phyloP scores from a whole-genome alignment of 2,797 vertebrate species.

The Darevskia nairensis region DNA sequence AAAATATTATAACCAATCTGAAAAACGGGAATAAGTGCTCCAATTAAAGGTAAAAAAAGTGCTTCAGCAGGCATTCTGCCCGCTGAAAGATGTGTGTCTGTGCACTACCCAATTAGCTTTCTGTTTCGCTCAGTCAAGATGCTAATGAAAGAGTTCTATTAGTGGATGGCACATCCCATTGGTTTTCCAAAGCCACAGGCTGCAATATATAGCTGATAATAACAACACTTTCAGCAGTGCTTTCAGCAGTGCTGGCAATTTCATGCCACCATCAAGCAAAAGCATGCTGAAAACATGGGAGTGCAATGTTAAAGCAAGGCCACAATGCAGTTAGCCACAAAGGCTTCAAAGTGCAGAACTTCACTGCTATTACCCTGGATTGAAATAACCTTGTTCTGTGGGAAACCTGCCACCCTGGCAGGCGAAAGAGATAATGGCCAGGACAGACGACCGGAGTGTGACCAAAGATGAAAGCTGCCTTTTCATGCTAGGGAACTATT shows the following conservation, averaged over 20 bases:
- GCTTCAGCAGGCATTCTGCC: background rate
- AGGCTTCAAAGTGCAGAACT: constrained; percentile 19
- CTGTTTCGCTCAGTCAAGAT: rapidly evolving
- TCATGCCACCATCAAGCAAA: background rate
- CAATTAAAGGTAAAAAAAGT: background rate
- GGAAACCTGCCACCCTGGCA: background rate
- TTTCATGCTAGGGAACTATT: constrained; percentile 5
- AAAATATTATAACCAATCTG: background rate
- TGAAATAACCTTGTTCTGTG: constrained; percentile 26
- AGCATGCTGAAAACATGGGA: constrained; percentile 1
- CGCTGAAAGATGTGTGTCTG: background rate
- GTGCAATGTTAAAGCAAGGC: background rate
- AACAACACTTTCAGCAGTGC: background rate
- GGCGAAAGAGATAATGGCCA: background rate
- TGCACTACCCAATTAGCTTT: background rate
- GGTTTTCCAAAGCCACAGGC: background rate
- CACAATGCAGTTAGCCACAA: background rate
- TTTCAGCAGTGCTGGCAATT: background rate
- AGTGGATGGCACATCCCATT: background rate
- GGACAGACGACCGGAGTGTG: background rate
- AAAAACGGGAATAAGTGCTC: background rate
- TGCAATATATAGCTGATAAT: constrained; percentile 26
- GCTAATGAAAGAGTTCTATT: background rate
- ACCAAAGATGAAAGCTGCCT: constrained; percentile 16
- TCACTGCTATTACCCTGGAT: constrained; percentile 16